Evolutionary conservation across 2,888 invertebrate species (phyloP), one percentile per base, ranked within the genome.

Genomic region (Brenthis hecate): DNA sequence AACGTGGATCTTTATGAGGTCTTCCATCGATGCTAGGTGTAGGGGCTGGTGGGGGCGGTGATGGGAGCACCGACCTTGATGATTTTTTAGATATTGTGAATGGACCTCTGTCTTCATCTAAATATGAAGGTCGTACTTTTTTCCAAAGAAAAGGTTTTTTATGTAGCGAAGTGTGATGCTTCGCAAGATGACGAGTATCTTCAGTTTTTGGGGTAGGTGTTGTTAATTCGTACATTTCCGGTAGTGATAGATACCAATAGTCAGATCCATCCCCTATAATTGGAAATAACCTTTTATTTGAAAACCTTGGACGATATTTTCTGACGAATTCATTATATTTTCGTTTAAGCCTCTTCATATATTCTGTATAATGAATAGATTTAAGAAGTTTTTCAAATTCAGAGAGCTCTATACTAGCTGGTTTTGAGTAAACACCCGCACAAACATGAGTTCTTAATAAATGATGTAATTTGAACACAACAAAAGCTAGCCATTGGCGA

Each of bases 201-300:
- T 71, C 68, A 48, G 74, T 76, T 62, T 78, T 80, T 1, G 76
- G 69, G 1, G 72, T 68, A 3, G 83, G 80, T n/a, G 72, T 70
- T n/a, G 92, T 88, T 68, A 92, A 73, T 71, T 92, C 88, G 71
- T 91, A 92, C 91, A 92, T 90, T 78, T 92, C 92, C n/a, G 90
- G 79, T 56, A 92, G 75, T n/a, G 92, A 91, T 73, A 92, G 77
- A 76, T 92, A 92, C 92, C 92, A 92, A 77, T 92, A 92, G 72
- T 92, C 91, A 23, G 85, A 77, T 6, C 92, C 91, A 71, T 91
- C 86, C 14, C 92, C 92, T 73, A 92, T 92, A 71, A 92, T 84
- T 6, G 92, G 92, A 76, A 92, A 92, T 61, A 92, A 75, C 72
- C 85, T 82, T 73, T 92, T 91, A 74, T 92, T 92, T 6, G 87